Percentiles rank a stretch among this genome's conserved stretches.
Evolutionary conservation across 2,888 invertebrate genomes (phyloP).

Genomic region (Patella pellucida): DNA sequence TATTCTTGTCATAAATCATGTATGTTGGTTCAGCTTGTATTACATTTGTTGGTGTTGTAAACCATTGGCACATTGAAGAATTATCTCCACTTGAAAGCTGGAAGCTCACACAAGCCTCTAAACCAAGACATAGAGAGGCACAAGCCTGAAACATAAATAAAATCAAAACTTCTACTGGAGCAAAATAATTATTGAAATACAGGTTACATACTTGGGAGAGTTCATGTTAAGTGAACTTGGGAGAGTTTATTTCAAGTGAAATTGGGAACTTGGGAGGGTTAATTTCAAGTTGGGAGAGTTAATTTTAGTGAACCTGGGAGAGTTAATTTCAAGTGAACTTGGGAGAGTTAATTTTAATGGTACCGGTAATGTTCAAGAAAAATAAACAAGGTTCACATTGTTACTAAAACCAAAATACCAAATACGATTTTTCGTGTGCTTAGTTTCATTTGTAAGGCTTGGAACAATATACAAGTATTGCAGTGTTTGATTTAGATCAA

Average conservation of each 20-base stretch:
- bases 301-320: no score
- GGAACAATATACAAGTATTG: neutral
- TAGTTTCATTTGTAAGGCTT: no score
- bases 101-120: conserved; percentile 54
- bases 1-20: conserved; percentile 27
- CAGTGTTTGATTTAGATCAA: neutral
- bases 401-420: no score
- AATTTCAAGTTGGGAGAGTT: no score
- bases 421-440: no score
- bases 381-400: no score
- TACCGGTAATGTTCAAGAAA: no score
- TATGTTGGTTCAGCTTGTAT: conserved; percentile 11
- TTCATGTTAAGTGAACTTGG: no score
- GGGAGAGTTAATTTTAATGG: no score
- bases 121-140: conserved; percentile 53
- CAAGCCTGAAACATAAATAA: conserved; percentile 52
- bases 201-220: neutral
- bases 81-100: conserved; percentile 26
- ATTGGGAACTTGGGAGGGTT: no score
- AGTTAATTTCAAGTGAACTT: no score
- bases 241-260: no score
- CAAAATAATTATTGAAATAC: neutral
- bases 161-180: neutral
- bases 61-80: conserved; percentile 19
- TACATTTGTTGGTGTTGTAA: conserved; percentile 5